A percentile compares a stretch with the other conserved stretches of the same genome.
phyloP scores from a whole-genome alignment of 2,113 vertebrate species.

The Pycnonotus jocosus region DNA sequence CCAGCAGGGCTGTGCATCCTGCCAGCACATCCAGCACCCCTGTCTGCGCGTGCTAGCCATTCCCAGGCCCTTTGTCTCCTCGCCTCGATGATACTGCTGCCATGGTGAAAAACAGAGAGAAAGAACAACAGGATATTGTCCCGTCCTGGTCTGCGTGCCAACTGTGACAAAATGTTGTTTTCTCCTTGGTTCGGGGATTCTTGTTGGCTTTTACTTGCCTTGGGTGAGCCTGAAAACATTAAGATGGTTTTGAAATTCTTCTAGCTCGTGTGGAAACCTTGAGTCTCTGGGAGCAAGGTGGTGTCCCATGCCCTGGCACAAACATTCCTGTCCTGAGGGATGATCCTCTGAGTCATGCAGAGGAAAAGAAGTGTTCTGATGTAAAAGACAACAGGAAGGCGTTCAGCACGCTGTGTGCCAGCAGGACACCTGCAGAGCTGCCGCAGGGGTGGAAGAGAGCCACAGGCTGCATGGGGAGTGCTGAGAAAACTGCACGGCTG shows the following conservation, averaged over 20 bases:
- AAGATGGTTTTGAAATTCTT: not conserved
- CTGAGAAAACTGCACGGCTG: not conserved
- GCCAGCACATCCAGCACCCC: not conserved
- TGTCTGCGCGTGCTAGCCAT: conserved; percentile 28
- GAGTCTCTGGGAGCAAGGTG: not conserved
- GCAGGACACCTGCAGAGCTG: conserved; percentile 57
- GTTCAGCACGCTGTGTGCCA: not conserved
- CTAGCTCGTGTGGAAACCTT: not conserved
- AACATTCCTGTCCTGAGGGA: not conserved
- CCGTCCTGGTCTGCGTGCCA: not conserved
- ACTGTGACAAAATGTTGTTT: conserved; percentile 57
- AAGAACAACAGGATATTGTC: conserved; percentile 66
- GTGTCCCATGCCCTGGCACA: not conserved
- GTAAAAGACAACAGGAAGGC: conserved; percentile 27
- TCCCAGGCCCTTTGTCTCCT: conserved; percentile 53
- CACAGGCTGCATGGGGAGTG: not conserved
- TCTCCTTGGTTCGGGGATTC: not conserved
- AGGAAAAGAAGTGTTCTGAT: conserved; percentile 5
- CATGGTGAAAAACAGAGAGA: conserved; percentile 45
- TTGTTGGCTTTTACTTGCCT: not conserved
- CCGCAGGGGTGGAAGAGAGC: conserved; percentile 47
- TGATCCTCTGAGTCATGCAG: not conserved
- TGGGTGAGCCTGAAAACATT: not conserved
- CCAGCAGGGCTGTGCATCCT: not conserved
- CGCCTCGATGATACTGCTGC: conserved; percentile 4